Evolutionary conservation across 2,888 invertebrate genomes (phyloP).

Genomic region (Microplitis manilae): DNA sequence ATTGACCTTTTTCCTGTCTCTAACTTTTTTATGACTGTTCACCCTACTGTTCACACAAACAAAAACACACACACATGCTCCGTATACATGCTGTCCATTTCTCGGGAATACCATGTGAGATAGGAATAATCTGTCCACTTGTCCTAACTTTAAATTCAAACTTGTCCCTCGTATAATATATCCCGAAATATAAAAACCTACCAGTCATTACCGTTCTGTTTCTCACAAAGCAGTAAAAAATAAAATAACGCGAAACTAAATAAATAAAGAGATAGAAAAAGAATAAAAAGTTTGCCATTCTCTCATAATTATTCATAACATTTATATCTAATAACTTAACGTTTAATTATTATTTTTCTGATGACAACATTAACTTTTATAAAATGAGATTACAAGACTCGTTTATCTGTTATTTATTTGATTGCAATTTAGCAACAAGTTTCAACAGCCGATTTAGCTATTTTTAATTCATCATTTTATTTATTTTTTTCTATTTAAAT

Average conservation of each 20-base stretch:
- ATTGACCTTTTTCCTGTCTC: slow-evolving; percentile 10
- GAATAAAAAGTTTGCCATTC: not conserved
- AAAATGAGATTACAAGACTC: not conserved
- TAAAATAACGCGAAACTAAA: not conserved
- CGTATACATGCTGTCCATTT: slow-evolving; percentile 20
- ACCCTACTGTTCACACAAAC: slow-evolving; percentile 6
- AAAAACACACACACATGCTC: not conserved
- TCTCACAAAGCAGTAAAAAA: not conserved
- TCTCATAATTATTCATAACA: not conserved
- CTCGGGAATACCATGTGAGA: slow-evolving; percentile 39
- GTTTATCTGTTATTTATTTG: slow-evolving; percentile 14
- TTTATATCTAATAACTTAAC: slow-evolving; percentile 2
- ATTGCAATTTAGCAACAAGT: slow-evolving; percentile 15
- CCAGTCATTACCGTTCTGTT: slow-evolving; percentile 10
- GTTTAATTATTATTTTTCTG: slow-evolving; percentile 11
- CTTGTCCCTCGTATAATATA: slow-evolving; percentile 19
- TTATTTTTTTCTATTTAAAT: not conserved
- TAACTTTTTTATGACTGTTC: slow-evolving; percentile 35
- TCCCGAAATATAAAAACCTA: slow-evolving; percentile 5
- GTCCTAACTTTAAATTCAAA: slow-evolving; percentile 34
- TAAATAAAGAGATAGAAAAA: not conserved
- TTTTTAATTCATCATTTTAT: not conserved
- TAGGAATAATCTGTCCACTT: slow-evolving; percentile 44
- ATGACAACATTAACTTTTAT: not conserved
- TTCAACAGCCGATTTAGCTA: not conserved